Evolutionary conservation across 2,797 vertebrate species (phyloP).

Genomic region (Sardinella longiceps): DNA sequence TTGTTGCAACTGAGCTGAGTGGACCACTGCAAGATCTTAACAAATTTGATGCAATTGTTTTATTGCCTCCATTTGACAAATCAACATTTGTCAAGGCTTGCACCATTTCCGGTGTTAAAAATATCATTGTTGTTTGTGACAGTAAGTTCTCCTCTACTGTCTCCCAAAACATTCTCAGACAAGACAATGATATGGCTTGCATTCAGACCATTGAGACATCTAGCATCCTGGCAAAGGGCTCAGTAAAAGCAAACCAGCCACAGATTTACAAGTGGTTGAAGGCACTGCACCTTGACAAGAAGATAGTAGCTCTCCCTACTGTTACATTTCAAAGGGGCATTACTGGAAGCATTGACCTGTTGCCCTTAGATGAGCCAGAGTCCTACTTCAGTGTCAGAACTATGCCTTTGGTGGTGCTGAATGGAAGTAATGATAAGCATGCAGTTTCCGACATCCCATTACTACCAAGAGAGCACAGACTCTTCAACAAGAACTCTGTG

Average conservation of each 20-base stretch:
- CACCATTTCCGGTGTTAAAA: slow-evolving; percentile 59
- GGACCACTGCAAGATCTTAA: slow-evolving; percentile 49
- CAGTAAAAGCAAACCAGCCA: slow-evolving; percentile 64
- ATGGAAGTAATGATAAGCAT: slow-evolving; percentile 40
- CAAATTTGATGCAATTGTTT: slow-evolving; percentile 67
- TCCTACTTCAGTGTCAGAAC: slow-evolving; percentile 74
- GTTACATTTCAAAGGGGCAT: slow-evolving; percentile 68
- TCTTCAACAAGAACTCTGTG: slow-evolving; percentile 75
- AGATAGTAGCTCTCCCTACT: slow-evolving; percentile 53
- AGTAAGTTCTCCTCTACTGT: slow-evolving; percentile 51
- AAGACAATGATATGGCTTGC: slow-evolving; percentile 62
- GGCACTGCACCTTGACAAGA: slow-evolving; percentile 64
- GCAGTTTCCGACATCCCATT: slow-evolving; percentile 70
- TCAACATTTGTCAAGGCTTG: slow-evolving; percentile 58
- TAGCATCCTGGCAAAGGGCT: slow-evolving; percentile 77
- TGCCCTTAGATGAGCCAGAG: slow-evolving; percentile 30
- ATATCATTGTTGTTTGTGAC: slow-evolving; percentile 73
- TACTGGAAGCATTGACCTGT: slow-evolving; percentile 44
- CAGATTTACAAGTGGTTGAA: slow-evolving; percentile 72
- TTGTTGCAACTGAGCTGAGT: slow-evolving; percentile 50
- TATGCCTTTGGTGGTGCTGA: slow-evolving; percentile 68
- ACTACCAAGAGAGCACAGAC: slow-evolving; percentile 56
- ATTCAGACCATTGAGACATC: slow-evolving; percentile 69
- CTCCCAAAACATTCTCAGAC: slow-evolving; percentile 55
- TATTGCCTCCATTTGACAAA: slow-evolving; percentile 73